A percentile compares a stretch with the other conserved stretches of the same genome.
Evolutionary conservation across 2,113 vertebrate species (phyloP).

Genomic region (Emberiza fucata): DNA sequence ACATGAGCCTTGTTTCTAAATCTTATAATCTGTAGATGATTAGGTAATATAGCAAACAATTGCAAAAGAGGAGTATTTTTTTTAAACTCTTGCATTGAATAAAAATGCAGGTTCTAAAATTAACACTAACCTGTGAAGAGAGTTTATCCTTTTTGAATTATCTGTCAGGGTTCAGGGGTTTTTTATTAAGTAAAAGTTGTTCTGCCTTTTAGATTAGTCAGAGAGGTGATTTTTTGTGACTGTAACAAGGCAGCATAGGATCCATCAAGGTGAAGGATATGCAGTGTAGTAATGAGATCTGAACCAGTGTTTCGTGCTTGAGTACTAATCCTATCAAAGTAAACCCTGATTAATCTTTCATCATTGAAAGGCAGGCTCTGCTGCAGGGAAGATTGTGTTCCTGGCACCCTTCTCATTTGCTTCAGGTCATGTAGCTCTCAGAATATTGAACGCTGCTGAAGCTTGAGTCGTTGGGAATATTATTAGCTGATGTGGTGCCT

Average conservation of each 20-base stretch:
- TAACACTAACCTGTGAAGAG: neutral
- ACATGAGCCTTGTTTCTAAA: neutral
- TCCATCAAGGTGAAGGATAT: conserved; percentile 50
- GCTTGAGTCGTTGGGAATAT: conserved; percentile 15
- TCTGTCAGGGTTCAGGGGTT: neutral
- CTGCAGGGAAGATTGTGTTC: conserved; percentile 54
- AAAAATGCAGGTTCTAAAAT: neutral
- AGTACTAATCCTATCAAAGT: conserved; percentile 70
- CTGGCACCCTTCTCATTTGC: conserved; percentile 65
- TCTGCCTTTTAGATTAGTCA: conserved; percentile 14
- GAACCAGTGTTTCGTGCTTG: conserved; percentile 51
- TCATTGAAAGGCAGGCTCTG: neutral
- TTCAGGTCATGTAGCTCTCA: conserved; percentile 44
- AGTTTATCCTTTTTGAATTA: neutral
- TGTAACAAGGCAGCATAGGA: neutral
- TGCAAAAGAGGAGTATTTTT: neutral
- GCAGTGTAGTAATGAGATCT: conserved; percentile 50
- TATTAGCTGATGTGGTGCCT: conserved; percentile 27
- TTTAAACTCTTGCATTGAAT: neutral
- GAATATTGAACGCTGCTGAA: conserved; percentile 41
- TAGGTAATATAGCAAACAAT: neutral
- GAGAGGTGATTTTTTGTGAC: neutral
- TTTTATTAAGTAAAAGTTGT: neutral
- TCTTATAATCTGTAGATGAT: neutral
- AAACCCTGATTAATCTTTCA: conserved; percentile 68